Evolutionary conservation across 2,113 vertebrate genomes (phyloP).

Genomic region (Dolichotis patagonum): DNA sequence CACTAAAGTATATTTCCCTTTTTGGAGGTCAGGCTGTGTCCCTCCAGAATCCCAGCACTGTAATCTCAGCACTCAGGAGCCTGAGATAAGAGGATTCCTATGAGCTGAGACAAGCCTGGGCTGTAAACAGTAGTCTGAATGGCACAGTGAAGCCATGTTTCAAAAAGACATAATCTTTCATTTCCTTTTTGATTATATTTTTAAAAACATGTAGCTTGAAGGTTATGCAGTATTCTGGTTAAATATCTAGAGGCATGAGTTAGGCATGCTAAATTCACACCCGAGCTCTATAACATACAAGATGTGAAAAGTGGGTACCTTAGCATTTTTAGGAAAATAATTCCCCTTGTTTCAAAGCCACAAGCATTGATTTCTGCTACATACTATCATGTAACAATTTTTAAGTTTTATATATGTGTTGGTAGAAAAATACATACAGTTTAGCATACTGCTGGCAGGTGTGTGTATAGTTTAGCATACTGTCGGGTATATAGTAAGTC

Average conservation of each 20-base stretch:
- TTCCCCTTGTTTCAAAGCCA: neutral
- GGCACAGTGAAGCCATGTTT: neutral
- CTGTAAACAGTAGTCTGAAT: neutral
- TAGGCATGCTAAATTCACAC: neutral
- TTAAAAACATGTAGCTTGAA: neutral
- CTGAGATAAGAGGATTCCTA: neutral
- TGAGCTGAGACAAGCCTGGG: neutral
- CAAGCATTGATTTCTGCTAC: neutral
- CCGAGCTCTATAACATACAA: neutral
- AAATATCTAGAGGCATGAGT: too few relatives aligned
- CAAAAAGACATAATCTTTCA: neutral
- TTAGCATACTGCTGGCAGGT: too few relatives aligned
- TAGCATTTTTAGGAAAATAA: neutral
- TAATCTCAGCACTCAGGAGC: neutral
- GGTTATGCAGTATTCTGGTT: too few relatives aligned
- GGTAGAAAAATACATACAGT: too few relatives aligned
- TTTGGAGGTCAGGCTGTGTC: neutral
- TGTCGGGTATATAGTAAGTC: too few relatives aligned
- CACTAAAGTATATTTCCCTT: neutral
- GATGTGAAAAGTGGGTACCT: neutral
- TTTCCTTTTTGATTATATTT: neutral
- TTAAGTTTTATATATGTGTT: neutral
- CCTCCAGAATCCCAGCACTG: neutral
- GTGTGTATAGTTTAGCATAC: too few relatives aligned
- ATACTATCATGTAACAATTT: neutral